Evolutionary conservation across 2,888 invertebrate species (phyloP).

Genomic region (Apocheima hispidaria): DNA sequence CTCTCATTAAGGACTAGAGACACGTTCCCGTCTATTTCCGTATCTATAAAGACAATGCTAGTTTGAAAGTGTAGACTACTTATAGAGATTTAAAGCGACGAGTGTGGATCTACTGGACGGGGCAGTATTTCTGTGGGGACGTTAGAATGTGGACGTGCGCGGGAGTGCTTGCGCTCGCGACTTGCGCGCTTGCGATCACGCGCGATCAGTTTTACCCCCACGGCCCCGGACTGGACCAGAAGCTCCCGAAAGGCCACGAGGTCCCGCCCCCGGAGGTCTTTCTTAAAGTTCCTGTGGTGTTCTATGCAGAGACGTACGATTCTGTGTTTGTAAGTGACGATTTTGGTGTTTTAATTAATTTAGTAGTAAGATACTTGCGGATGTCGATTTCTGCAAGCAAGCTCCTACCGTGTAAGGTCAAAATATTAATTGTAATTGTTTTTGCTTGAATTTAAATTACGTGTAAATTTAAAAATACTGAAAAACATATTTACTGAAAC

Average conservation of each 20-base stretch:
- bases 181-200: slow-evolving; percentile 76
- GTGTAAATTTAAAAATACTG: too few relatives aligned
- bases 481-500: too few relatives aligned
- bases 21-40: slow-evolving; percentile 36
- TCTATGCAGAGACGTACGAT: slow-evolving; percentile 92
- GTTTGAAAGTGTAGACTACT: slow-evolving; percentile 23
- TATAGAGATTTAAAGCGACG: slow-evolving; percentile 17
- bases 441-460: too few relatives aligned
- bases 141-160: slow-evolving; percentile 78
- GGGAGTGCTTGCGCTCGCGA: slow-evolving; percentile 64
- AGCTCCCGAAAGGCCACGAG: slow-evolving; percentile 86
- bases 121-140: slow-evolving; percentile 60
- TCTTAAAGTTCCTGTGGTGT: slow-evolving; percentile 90
- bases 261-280: slow-evolving; percentile 88
- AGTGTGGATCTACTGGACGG: slow-evolving; percentile 11
- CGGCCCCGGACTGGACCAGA: slow-evolving; percentile 83
- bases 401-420: too few relatives aligned
- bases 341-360: not conserved
- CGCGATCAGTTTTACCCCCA: slow-evolving; percentile 87
- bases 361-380: too few relatives aligned
- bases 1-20: slow-evolving; percentile 20
- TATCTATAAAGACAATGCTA: slow-evolving; percentile 28
- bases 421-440: too few relatives aligned
- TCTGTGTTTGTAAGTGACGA: slow-evolving; percentile 92
- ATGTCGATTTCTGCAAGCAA: too few relatives aligned